Base-by-base conservation (phyloP, 2,888 invertebrate genomes). In the Agrotis puta region DNA sequence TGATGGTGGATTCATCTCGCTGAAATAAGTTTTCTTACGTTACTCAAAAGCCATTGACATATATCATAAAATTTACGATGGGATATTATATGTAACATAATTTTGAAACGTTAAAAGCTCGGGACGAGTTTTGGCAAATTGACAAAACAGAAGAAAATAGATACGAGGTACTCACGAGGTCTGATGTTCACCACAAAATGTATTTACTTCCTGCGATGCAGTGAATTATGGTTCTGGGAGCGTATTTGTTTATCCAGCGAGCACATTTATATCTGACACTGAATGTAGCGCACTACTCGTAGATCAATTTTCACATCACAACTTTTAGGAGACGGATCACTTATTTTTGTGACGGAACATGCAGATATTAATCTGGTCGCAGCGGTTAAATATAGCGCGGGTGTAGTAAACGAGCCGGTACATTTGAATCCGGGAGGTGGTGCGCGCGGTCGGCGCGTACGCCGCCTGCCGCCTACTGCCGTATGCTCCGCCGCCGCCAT, bases 1-100 rank as follows among this genome's bases (percentile, higher is more conserved):
- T 78, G 98, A 97, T 71, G 99, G 99, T 61, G 98, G 98, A 93
- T 98, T 95, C 96, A 96, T 96, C 81, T 90, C 89, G 89, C 95
- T 95, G 94, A 92, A 94, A 95, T 90, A 91, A 91, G 87, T 90
- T 88, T 86, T 85, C 69, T 79, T 64, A 77, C 69, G 77, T 90
- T 91, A 91, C 81, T 85, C 82, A 73, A 83, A 77, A 84, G 69
- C 74, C 50, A 81, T 62, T 72, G 77, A 63, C 70, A 81, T 78
- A 70, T 22, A 77, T 79, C 71, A 79, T 77, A 80, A 82, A 84
- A 71, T 89, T 89, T 88, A 89, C 85, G 82, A 82, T 82, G 20
- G 24, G 81, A 83, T 85, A 83, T 85, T 74, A 73, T 59, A 64
- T 65, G 82, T 87, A 88, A 82, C 81, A 86, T 87, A 86, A 86